These are phyloP conservation scores for Anniella stebbinsi DNA, from an alignment of 2,797 vertebrate species.

Conservation along the genomic window DNA sequence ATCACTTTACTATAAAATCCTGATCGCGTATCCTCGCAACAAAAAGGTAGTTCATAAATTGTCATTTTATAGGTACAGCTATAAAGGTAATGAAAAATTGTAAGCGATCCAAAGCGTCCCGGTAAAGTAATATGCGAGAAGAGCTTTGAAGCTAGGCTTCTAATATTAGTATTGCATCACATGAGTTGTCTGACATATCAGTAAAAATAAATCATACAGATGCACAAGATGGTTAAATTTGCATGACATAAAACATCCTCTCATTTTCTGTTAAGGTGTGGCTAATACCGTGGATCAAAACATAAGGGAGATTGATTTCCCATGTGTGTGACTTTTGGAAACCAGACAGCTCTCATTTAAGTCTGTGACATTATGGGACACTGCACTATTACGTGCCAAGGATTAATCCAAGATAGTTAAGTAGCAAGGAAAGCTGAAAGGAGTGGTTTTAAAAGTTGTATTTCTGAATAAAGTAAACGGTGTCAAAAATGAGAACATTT, in stretches of 20 bases:
- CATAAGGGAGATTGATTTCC: slow-evolving; percentile 8
- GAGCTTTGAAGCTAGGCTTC: not conserved
- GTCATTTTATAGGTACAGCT: not conserved
- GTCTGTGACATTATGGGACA: not conserved
- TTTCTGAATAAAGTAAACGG: not conserved
- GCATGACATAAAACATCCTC: not conserved
- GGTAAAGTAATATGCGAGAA: not conserved
- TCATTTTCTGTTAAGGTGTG: not conserved
- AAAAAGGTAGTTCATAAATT: no score
- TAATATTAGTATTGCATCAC: not conserved
- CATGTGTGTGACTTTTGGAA: not conserved
- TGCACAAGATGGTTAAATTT: not conserved
- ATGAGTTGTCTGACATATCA: not conserved
- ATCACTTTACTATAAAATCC: not conserved
- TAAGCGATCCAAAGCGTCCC: not conserved
- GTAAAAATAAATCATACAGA: not conserved
- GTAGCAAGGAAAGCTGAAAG: not conserved
- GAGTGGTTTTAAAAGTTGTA: not conserved
- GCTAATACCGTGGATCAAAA: slow-evolving; percentile 1
- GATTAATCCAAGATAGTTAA: not conserved
- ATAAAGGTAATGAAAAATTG: not conserved
- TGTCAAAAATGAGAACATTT: not conserved
- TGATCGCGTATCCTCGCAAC: no score
- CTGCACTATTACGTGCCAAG: not conserved
- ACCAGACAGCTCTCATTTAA: not conserved